Evolutionary conservation across 2,797 vertebrate genomes (phyloP).

Genomic region (Xenopus petersii): DNA sequence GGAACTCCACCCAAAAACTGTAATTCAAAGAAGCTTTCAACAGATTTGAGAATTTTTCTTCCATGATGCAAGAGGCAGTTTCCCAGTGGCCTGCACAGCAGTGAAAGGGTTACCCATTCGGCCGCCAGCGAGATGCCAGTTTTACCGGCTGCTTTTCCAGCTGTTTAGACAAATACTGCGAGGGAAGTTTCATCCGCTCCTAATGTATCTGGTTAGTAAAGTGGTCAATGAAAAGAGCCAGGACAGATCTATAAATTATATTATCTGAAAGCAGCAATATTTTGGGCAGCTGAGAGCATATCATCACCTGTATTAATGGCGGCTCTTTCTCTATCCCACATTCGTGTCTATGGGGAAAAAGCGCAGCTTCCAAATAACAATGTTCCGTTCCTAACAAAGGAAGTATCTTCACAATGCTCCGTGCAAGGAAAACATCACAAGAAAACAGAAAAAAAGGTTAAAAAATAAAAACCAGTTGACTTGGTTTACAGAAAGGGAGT

Average conservation of each 20-base stretch:
- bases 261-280: slow-evolving; percentile 29
- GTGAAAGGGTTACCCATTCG: background rate
- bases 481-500: slow-evolving; percentile 43
- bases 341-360: slow-evolving; percentile 31
- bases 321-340: slow-evolving; percentile 32
- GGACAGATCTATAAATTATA: slow-evolving; percentile 43
- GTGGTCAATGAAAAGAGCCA: slow-evolving; percentile 44
- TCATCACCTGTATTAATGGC: background rate
- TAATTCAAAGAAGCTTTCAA: no score
- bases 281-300: no score
- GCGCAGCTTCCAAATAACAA: slow-evolving; percentile 39
- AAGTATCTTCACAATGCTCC: slow-evolving; percentile 18
- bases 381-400: slow-evolving; percentile 27
- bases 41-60: no score
- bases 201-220: background rate
- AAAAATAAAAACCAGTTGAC: slow-evolving; percentile 48
- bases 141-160: no score
- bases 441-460: slow-evolving; percentile 49
- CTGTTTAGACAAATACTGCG: slow-evolving; percentile 7
- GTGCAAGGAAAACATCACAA: slow-evolving; percentile 32
- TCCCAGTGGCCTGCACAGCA: no score
- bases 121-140: background rate
- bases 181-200: background rate
- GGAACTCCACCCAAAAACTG: no score
- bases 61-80: no score